Percentiles rank a stretch among this genome's conserved stretches.
phyloP scores from a whole-genome alignment of 2,888 invertebrate species.

The Erebia ligea region DNA sequence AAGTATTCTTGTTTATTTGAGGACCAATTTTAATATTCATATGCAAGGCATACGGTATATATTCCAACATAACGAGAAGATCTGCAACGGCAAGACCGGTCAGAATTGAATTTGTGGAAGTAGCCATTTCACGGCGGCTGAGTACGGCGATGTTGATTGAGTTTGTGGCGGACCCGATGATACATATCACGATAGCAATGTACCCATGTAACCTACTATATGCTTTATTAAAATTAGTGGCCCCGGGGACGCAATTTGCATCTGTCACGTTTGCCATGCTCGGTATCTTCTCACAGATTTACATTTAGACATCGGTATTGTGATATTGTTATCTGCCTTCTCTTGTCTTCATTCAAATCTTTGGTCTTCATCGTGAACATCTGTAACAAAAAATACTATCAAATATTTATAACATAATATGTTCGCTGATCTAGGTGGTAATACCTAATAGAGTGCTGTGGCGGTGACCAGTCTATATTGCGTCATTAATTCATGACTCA shows the following conservation, averaged over 20 bases:
- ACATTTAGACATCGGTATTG: constrained; percentile 42
- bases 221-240: constrained; percentile 84
- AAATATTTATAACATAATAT: neutral
- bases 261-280: constrained; percentile 68
- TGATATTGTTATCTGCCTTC: constrained; percentile 7
- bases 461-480: no score
- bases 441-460: no score
- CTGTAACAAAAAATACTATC: constrained; percentile 37
- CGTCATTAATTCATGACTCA: no score
- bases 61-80: constrained; percentile 96
- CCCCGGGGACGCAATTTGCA: constrained; percentile 81
- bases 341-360: constrained; percentile 11
- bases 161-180: constrained; percentile 95
- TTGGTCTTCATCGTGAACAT: constrained; percentile 22
- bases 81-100: constrained; percentile 96
- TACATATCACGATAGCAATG: constrained; percentile 92
- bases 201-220: constrained; percentile 92
- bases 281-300: constrained; percentile 26
- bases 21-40: constrained; percentile 87
- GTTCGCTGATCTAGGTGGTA: no score
- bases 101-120: constrained; percentile 95
- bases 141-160: constrained; percentile 96
- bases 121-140: constrained; percentile 94
- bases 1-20: constrained; percentile 81
- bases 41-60: constrained; percentile 94